Percentiles rank a stretch among this genome's conserved stretches.
These are phyloP conservation scores for Cryptomyrus ogoouensis DNA, from an alignment of 2,113 vertebrate species.

Conservation along the genomic window DNA sequence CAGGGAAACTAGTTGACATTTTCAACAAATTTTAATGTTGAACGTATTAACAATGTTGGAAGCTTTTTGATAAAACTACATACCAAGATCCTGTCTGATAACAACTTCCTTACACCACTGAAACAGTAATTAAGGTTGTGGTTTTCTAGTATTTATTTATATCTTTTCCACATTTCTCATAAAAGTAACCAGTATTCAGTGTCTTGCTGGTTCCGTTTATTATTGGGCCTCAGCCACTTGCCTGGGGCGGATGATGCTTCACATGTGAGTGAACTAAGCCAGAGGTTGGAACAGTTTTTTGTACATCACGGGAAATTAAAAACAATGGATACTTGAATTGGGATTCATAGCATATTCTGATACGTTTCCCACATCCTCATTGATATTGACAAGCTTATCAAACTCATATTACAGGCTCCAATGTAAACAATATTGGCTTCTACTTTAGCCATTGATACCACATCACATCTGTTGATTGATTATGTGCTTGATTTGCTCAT, in stretches of 20 bases:
- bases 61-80: neutral
- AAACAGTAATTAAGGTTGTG: neutral
- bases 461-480: slow-evolving; percentile 40
- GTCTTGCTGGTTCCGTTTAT: slow-evolving; percentile 42
- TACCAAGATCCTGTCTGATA: neutral
- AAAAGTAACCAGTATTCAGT: slow-evolving; percentile 45
- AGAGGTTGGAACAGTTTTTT: slow-evolving; percentile 40
- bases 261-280: slow-evolving; percentile 35
- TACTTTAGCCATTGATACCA: slow-evolving; percentile 60
- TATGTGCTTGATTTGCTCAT: slow-evolving; percentile 24
- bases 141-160: neutral
- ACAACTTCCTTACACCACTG: neutral
- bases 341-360: slow-evolving; percentile 56
- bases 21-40: neutral
- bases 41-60: neutral
- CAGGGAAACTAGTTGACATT: neutral
- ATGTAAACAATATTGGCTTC: slow-evolving; percentile 61
- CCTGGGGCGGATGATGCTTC: slow-evolving; percentile 44
- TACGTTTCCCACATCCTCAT: slow-evolving; percentile 64
- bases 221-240: slow-evolving; percentile 34
- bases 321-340: slow-evolving; percentile 57
- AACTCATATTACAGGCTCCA: slow-evolving; percentile 54
- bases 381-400: slow-evolving; percentile 70
- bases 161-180: slow-evolving; percentile 20
- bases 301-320: slow-evolving; percentile 66